phyloP scores from a whole-genome alignment of 2,888 invertebrate genomes.

The Malthinus flaveolus region DNA sequence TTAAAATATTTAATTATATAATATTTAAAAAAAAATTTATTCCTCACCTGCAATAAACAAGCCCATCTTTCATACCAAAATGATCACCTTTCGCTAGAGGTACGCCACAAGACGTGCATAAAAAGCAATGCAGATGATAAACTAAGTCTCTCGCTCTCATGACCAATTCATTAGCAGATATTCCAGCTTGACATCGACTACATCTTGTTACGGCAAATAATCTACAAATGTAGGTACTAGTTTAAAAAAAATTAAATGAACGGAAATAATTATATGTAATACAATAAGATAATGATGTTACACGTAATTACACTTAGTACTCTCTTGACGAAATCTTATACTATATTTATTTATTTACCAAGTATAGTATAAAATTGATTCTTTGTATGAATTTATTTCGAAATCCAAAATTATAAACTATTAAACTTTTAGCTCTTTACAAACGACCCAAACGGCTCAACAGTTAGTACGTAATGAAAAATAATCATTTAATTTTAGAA shows the following conservation, averaged over 20 bases:
- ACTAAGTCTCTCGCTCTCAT: conserved; percentile 88
- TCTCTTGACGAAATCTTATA: no score
- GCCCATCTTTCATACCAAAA: conserved; percentile 84
- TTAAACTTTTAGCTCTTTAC: no score
- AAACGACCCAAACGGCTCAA: no score
- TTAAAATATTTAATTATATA: no score
- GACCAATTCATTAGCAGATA: conserved; percentile 85
- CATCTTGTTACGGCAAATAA: conserved; percentile 85
- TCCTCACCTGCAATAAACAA: conserved; percentile 68
- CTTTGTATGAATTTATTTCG: no score
- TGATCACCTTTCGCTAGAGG: conserved; percentile 86
- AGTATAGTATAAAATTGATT: no score
- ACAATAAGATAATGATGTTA: no score
- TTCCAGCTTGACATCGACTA: conserved; percentile 81
- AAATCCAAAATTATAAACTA: no score
- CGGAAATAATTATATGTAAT: background rate
- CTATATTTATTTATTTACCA: no score
- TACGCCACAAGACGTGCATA: conserved; percentile 81
- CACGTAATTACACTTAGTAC: no score
- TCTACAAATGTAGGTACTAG: conserved; percentile 59
- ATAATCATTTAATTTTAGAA: no score
- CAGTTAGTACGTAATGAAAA: no score
- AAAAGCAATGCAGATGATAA: conserved; percentile 89
- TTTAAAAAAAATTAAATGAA: background rate
- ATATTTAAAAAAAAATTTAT: conserved; percentile 32